These are phyloP conservation scores for Sisyra nigra DNA, from an alignment of 2,888 invertebrate genomes.

Conservation along the genomic window DNA sequence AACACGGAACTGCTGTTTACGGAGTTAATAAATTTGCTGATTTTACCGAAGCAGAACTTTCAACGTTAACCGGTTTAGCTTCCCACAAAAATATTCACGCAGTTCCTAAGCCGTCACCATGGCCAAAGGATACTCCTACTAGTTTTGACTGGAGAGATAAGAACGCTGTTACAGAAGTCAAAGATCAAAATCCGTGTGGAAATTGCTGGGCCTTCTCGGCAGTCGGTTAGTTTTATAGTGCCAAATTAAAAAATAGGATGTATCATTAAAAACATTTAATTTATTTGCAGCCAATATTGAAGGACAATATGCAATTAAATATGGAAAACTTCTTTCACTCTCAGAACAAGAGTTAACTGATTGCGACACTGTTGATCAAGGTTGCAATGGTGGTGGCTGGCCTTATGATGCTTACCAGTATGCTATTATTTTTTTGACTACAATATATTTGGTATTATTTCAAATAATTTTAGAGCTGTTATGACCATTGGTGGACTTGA, in stretches of 20 bases:
- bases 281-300: slow-evolving; percentile 85
- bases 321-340: slow-evolving; percentile 59
- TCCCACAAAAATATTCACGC: slow-evolving; percentile 33
- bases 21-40: slow-evolving; percentile 81
- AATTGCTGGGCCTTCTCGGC: slow-evolving; percentile 86
- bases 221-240: slow-evolving; percentile 11
- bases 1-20: slow-evolving; percentile 73
- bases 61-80: slow-evolving; percentile 38
- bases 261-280: no score
- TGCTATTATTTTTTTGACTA: no score
- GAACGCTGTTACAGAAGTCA: slow-evolving; percentile 70
- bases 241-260: no score
- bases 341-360: slow-evolving; percentile 95
- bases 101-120: slow-evolving; percentile 40
- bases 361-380: slow-evolving; percentile 81
- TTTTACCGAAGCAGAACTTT: slow-evolving; percentile 55
- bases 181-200: slow-evolving; percentile 78
- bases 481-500: slow-evolving; percentile 70
- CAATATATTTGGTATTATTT: not conserved
- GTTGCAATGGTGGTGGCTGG: slow-evolving; percentile 67
- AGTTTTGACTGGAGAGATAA: slow-evolving; percentile 79
- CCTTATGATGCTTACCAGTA: slow-evolving; percentile 79
- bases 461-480: not conserved
- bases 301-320: slow-evolving; percentile 77
- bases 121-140: slow-evolving; percentile 42